Base-by-base conservation (phyloP, 2,797 vertebrate genomes). In the Sardinella longiceps region DNA sequence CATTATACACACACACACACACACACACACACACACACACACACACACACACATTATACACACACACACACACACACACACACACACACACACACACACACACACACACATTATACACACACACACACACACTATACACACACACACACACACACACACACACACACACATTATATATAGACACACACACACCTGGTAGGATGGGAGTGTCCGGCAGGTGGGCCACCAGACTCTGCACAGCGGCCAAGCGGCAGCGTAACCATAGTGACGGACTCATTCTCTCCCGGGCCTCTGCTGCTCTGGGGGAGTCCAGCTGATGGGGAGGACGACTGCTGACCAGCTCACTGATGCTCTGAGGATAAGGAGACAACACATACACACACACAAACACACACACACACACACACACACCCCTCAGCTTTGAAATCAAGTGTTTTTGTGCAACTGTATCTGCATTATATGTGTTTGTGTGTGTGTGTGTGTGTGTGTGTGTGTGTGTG, bases 191-290 rank as follows among this genome's bases (percentile, higher is more conserved):
- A 92, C 95, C 94, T 93, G 93, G 86, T 58, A 87, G 86, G 81
- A 91, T 83, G 87, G 89, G 88, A 51, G 90, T 77, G 1, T 89
- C 93, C 30, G 84, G 91, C 33, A 95, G 88, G 86, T 96, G 95
- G 81, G 93, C 89, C 46, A 89, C 85, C 14, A 98, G 93, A 0
- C 95, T 95, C 51, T 84, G 91, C 82, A 96, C 88, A 48, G 98
- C 81, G 2, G 84, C 91, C 74, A 96, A 85, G 28, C 95, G 95
- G 89, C 97, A 98, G 74, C 86, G 95, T 82, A 98, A 89, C 98
- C 98, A 99, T 83, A 97, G 89, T 39, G 70, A 90, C 7, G 90
- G 80, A 53, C 92, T 95, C 87, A 95, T 74, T 53, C 93, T 95
- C 84, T 96, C 96, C 86, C 89, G 89, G n/a, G 96, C 94, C 88